A percentile compares a stretch with the other conserved stretches of the same genome.
phyloP scores from a whole-genome alignment of 1,140 invertebrate species.

The Orchestia grillus region DNA sequence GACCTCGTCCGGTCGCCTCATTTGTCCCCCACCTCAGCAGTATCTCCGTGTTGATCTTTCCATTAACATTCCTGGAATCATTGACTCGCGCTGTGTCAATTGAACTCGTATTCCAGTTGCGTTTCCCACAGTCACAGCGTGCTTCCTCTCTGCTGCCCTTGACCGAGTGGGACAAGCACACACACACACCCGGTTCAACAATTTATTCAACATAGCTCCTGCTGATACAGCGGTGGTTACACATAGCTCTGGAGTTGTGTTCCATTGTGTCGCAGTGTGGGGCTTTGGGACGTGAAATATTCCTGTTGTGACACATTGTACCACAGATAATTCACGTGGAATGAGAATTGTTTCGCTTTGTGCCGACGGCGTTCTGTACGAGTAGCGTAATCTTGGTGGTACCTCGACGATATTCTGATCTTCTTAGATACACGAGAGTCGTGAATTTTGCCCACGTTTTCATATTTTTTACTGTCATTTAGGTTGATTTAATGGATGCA shows the following conservation, averaged over 20 bases:
- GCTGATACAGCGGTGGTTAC: not conserved
- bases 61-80: constrained; percentile 27
- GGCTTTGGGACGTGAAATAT: not conserved
- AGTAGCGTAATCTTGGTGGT: not conserved
- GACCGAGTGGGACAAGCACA: not conserved
- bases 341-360: not conserved
- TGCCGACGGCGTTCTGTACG: not conserved
- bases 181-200: not conserved
- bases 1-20: not conserved
- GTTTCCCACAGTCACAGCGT: not conserved
- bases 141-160: not conserved
- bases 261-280: not conserved
- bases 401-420: too few species aligned
- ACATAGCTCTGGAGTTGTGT: not conserved
- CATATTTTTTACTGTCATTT: too few species aligned
- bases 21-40: not conserved
- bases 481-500: too few species aligned
- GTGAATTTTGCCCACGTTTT: too few species aligned
- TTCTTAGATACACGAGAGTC: too few species aligned
- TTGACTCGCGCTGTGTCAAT: not conserved
- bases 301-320: not conserved
- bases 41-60: not conserved
- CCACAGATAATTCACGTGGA: not conserved
- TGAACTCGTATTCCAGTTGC: not conserved
- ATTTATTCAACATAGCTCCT: not conserved